A percentile compares a stretch with the other conserved stretches of the same genome.
Conservation (phyloP, 2,888 invertebrate species). For the Pyralis farinalis region DNA sequence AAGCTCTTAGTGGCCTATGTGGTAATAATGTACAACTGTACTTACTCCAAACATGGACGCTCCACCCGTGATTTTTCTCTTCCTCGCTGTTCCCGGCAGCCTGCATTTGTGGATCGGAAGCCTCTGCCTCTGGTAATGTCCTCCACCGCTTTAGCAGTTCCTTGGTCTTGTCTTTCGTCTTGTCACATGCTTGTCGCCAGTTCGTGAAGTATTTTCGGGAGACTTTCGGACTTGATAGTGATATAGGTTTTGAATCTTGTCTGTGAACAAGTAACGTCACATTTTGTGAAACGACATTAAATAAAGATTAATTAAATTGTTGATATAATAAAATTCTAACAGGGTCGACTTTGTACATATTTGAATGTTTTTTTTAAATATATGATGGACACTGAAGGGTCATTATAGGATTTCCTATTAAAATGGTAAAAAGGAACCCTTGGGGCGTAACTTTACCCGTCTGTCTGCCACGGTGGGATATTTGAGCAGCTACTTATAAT, state of each 20-base stretch:
- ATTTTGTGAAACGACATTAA: neutral
- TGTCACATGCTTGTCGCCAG: constrained; percentile 88
- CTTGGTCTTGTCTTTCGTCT: constrained; percentile 87
- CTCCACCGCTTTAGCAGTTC: constrained; percentile 87
- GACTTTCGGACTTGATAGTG: constrained; percentile 77
- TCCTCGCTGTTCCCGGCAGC: constrained; percentile 54
- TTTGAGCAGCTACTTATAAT: too few relatives aligned
- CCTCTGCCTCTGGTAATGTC: constrained; percentile 82
- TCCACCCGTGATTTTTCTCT: constrained; percentile 84
- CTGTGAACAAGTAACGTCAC: constrained; percentile 32
- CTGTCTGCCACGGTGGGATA: too few relatives aligned
- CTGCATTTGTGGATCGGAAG: constrained; percentile 53
- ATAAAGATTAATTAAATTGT: too few relatives aligned
- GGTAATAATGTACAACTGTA: constrained; percentile 20
- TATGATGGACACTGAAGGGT: too few relatives aligned
- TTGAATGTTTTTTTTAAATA: too few relatives aligned
- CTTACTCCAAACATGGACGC: constrained; percentile 89
- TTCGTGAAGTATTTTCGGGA: constrained; percentile 87
- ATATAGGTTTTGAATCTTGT: constrained; percentile 63
- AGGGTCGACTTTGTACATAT: too few relatives aligned
- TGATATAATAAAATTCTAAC: too few relatives aligned
- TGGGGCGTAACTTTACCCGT: too few relatives aligned
- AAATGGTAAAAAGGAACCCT: too few relatives aligned
- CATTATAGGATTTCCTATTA: too few relatives aligned
- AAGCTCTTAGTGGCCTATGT: too few relatives aligned